Conservation (phyloP, 2,888 invertebrate species). For the Spodoptera picta region DNA sequence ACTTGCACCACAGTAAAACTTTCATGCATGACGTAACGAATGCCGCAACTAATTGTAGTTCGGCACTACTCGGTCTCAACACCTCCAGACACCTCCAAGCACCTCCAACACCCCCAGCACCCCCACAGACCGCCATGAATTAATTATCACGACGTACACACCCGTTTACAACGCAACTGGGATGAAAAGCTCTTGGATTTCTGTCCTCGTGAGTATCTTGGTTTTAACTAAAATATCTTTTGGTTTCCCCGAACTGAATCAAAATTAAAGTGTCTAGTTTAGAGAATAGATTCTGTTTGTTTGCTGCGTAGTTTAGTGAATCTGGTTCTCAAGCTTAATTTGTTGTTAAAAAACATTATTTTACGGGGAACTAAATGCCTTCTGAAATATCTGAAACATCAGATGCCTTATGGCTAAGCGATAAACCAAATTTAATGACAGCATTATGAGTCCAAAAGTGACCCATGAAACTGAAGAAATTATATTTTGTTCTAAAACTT, state of each 20-base stretch:
- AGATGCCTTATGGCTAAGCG: too few species aligned
- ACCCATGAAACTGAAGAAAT: too few species aligned
- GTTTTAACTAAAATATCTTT: background rate
- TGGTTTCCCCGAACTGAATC: background rate
- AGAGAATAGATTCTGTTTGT: too few species aligned
- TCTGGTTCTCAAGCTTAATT: too few species aligned
- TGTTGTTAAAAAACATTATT: too few species aligned
- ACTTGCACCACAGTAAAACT: constrained; percentile 28
- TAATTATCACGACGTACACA: constrained; percentile 61
- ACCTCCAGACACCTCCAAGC: constrained; percentile 42
- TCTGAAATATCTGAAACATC: too few species aligned
- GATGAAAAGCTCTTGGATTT: constrained; percentile 37
- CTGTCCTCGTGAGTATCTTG: constrained; percentile 8
- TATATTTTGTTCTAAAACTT: too few species aligned
- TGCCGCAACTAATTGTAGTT: constrained; percentile 60
- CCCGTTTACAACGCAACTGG: constrained; percentile 44
- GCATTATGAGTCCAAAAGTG: too few species aligned
- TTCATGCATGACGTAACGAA: constrained; percentile 55
- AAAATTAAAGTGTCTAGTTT: too few species aligned
- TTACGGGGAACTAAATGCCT: too few species aligned
- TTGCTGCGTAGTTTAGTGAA: too few species aligned
- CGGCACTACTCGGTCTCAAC: constrained; percentile 39
- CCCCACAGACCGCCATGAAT: constrained; percentile 57
- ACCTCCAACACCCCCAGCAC: constrained; percentile 13
- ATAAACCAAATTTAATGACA: too few species aligned